Evolutionary conservation across 2,113 vertebrate genomes (phyloP).

Genomic region (Coryphaenoides rupestris): DNA sequence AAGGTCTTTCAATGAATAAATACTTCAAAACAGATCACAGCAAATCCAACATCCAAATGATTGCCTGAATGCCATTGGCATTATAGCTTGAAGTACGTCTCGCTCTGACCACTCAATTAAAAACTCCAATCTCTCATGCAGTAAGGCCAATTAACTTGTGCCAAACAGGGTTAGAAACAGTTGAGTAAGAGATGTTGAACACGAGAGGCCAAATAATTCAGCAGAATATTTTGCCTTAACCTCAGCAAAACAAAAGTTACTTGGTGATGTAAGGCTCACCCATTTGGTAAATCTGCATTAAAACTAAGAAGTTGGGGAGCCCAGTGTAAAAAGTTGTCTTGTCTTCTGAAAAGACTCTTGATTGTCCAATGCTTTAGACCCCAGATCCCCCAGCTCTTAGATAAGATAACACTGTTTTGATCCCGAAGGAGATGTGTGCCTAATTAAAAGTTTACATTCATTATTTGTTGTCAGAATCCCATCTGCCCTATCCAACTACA

Average conservation of each 20-base stretch:
- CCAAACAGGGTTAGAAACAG: slow-evolving; percentile 1
- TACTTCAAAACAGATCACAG: slow-evolving; percentile 13
- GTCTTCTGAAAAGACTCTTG: slow-evolving; percentile 21
- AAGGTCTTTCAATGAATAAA: slow-evolving; percentile 18
- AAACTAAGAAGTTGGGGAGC: slow-evolving; percentile 21
- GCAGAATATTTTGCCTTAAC: slow-evolving; percentile 12
- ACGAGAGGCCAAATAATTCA: not conserved
- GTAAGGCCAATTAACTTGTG: slow-evolving; percentile 1
- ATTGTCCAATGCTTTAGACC: slow-evolving; percentile 10
- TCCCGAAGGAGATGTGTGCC: too few species aligned
- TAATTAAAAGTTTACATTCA: too few species aligned
- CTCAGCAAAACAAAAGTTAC: slow-evolving; percentile 8
- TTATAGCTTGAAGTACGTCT: slow-evolving; percentile 17
- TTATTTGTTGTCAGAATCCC: too few species aligned
- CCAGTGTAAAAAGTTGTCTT: slow-evolving; percentile 22
- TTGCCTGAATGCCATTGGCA: slow-evolving; percentile 18
- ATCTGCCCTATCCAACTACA: too few species aligned
- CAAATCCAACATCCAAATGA: slow-evolving; percentile 20
- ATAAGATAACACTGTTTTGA: too few species aligned
- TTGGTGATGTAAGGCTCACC: slow-evolving; percentile 18
- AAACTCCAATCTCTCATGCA: slow-evolving; percentile 19
- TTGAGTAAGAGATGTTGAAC: not conserved
- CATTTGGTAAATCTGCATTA: slow-evolving; percentile 8
- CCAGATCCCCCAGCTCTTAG: slow-evolving; percentile 10
- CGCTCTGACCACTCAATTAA: too few species aligned